Conservation (phyloP, 2,113 vertebrate genomes). For the Psammodynastes pulverulentus region DNA sequence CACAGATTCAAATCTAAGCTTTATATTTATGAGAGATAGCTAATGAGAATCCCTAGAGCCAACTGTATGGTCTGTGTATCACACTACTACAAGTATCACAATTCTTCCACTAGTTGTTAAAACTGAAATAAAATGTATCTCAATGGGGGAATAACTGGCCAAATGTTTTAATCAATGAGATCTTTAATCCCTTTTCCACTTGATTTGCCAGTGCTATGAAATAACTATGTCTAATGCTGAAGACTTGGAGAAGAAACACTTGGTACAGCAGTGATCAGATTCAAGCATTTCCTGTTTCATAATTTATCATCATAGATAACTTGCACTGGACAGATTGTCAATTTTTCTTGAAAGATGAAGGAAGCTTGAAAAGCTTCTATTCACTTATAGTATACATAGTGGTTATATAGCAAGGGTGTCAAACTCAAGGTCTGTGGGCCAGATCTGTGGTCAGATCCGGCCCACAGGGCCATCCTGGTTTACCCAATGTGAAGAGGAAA, state of each 20-base stretch:
- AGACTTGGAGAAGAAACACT: neutral
- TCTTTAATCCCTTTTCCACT: neutral
- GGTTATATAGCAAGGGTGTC: neutral
- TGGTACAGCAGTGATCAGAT: neutral
- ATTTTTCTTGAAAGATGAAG: neutral
- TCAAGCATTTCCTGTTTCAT: neutral
- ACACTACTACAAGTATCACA: neutral
- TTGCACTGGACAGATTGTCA: neutral
- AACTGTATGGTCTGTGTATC: neutral
- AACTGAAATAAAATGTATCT: neutral
- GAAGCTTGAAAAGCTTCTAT: neutral
- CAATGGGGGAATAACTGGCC: neutral
- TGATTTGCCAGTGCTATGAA: neutral
- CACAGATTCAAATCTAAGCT: neutral
- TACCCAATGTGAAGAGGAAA: too few species aligned
- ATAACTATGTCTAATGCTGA: neutral
- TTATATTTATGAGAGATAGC: neutral
- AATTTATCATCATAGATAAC: neutral
- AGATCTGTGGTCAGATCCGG: too few species aligned
- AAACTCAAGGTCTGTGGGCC: too few species aligned
- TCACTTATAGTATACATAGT: neutral
- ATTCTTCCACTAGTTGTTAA: neutral
- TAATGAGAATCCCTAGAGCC: neutral
- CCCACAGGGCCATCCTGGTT: too few species aligned
- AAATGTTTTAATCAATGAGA: neutral